Evolutionary conservation across 1,140 invertebrate species (phyloP), one percentile per base, ranked within the genome.

Genomic region (Brachionus asplanchnoidis): DNA sequence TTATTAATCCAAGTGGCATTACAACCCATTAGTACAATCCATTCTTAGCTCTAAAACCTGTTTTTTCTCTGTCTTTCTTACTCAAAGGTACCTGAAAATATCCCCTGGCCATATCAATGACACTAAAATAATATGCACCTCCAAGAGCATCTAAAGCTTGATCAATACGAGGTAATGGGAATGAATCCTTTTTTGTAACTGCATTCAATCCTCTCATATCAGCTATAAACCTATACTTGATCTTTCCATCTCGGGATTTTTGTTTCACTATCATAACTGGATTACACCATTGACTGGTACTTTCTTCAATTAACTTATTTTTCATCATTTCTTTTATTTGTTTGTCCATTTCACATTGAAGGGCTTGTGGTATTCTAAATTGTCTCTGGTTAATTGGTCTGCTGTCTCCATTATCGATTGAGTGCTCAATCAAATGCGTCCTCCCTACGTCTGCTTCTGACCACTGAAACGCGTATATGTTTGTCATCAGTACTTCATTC

Each of bases 1-100:
- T 89, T 3, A 84, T 85, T 0, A 91, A 85, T 0, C 90, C 90
- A 85, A 90, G 91, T 0, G 89, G 88, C 88, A 91, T 88, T 0
- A 87, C 78, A 14, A 42, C 86, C 53, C 86, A 88, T 78, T 87
- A 85, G 73, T 86, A 88, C 8, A 82, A 32, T 0, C 78, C 3
- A 7, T 40, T 40, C 7, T 82, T 40, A 11, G 28, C 28, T 56
- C 46, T 60, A 60, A 82, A 82, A 2, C 26, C 2, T 0, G 46
- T 82, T 26, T 56, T 82, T 60, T 20, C 28, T 14, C 60, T 60
- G 40, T 20, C n/a, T 60, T 79, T 14, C 14, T 50, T 14, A 36
- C 36, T 17, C 0, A 82, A 14, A 0, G 14, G 14, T n/a, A 82
- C 78, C 60, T 82, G 78, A 70, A 75, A 75, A 44, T 75, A 75